Conservation (phyloP, 2,113 vertebrate species). For the Conger conger region DNA sequence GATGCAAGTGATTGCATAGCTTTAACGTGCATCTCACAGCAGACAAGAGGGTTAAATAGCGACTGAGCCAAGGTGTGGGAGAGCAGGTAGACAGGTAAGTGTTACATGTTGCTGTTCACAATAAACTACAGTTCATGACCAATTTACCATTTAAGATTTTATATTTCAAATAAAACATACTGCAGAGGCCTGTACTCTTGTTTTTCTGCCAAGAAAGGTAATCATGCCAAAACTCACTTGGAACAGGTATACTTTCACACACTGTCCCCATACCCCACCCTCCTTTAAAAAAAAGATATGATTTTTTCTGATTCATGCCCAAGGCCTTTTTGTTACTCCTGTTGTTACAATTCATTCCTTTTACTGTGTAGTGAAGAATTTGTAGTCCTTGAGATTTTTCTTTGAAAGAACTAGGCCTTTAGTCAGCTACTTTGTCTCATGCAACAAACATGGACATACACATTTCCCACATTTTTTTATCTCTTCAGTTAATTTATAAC, state of each 20-base stretch:
- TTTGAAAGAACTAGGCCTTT: background rate
- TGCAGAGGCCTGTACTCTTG: too few species aligned
- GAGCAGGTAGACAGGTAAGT: slow-evolving; percentile 18
- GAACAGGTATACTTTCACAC: slow-evolving; percentile 25
- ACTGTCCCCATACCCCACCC: background rate
- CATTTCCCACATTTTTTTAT: background rate
- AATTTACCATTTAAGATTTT: slow-evolving; percentile 43
- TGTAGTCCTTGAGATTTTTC: background rate
- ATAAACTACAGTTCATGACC: slow-evolving; percentile 56
- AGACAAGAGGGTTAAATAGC: slow-evolving; percentile 4
- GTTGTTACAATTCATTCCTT: background rate
- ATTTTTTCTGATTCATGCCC: background rate
- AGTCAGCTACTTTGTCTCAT: background rate
- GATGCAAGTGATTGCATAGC: slow-evolving; percentile 41
- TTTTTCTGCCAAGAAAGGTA: slow-evolving; percentile 8
- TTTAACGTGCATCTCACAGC: slow-evolving; percentile 38
- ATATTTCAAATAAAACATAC: slow-evolving; percentile 45
- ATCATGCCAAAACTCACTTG: slow-evolving; percentile 37
- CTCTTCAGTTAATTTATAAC: too few species aligned
- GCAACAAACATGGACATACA: background rate
- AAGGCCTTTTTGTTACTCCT: slow-evolving; percentile 19
- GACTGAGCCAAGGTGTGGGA: background rate
- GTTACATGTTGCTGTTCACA: slow-evolving; percentile 65
- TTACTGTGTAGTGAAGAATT: background rate
- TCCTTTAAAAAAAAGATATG: background rate